Conservation (phyloP, 2,113 vertebrate genomes). For the Zosterops japonicus region DNA sequence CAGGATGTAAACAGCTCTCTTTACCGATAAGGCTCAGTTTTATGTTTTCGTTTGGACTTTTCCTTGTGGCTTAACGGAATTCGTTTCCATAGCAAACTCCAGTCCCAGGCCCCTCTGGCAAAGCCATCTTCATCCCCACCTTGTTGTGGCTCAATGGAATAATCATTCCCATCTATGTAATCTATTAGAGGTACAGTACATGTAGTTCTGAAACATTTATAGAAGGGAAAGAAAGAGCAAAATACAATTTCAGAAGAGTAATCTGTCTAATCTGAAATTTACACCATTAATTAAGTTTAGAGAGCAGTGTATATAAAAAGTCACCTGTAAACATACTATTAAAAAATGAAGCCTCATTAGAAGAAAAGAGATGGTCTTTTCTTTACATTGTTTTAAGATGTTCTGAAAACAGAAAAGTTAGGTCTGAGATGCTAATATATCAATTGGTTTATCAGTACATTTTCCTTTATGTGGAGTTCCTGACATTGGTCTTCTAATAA, state of each 20-base stretch:
- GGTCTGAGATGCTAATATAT: neutral
- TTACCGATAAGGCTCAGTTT: slow-evolving; percentile 98
- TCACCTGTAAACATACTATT: neutral
- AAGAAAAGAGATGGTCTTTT: neutral
- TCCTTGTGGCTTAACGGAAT: slow-evolving; percentile 93
- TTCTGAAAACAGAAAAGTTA: neutral
- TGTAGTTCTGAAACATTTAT: slow-evolving; percentile 90
- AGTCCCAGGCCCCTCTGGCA: slow-evolving; percentile 98
- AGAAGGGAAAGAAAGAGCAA: slow-evolving; percentile 78
- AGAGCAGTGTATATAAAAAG: neutral
- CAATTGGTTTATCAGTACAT: neutral
- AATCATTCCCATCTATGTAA: slow-evolving; percentile 99
- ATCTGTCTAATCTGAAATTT: slow-evolving; percentile 48
- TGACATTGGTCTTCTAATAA: neutral
- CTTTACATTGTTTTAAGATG: neutral
- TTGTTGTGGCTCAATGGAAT: slow-evolving; percentile 97
- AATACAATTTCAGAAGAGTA: slow-evolving; percentile 72
- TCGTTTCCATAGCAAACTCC: slow-evolving; percentile 98
- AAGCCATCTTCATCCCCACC: slow-evolving; percentile 97
- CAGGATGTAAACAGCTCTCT: slow-evolving; percentile 66
- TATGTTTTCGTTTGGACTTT: slow-evolving; percentile 92
- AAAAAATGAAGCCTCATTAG: neutral
- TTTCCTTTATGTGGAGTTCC: neutral
- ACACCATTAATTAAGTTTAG: neutral
- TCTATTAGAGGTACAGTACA: slow-evolving; percentile 99